phyloP scores from a whole-genome alignment of 2,888 invertebrate genomes.

The Hesperia comma region DNA sequence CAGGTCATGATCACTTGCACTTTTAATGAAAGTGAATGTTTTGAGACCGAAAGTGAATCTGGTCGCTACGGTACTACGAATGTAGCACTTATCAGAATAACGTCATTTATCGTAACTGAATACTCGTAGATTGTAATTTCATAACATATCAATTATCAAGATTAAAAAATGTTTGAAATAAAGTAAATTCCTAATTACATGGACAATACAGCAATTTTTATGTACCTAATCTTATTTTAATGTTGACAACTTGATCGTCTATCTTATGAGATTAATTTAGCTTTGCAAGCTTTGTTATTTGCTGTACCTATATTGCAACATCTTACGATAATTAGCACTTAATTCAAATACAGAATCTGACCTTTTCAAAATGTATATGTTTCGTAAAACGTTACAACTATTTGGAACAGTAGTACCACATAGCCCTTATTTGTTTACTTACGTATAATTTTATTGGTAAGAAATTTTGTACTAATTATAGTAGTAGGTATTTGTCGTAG shows the following conservation, averaged over 20 bases:
- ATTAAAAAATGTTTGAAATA: too few relatives aligned
- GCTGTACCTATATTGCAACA: constrained; percentile 4
- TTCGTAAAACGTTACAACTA: constrained; percentile 20
- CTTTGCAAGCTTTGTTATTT: constrained; percentile 10
- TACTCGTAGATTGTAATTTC: too few relatives aligned
- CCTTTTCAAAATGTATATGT: constrained; percentile 31
- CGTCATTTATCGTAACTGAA: too few relatives aligned
- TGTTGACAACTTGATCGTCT: background rate
- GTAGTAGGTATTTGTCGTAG: too few relatives aligned
- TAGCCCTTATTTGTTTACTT: background rate
- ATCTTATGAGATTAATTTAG: background rate
- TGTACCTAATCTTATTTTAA: background rate
- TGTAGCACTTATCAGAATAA: background rate
- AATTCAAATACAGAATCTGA: constrained; percentile 25
- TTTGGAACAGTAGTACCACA: constrained; percentile 11
- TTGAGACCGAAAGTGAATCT: constrained; percentile 48
- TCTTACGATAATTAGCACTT: constrained; percentile 14
- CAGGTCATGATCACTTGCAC: constrained; percentile 65
- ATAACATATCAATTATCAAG: too few relatives aligned
- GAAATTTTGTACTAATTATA: too few relatives aligned
- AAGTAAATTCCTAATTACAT: too few relatives aligned
- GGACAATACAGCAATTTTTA: too few relatives aligned
- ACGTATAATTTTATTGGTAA: background rate
- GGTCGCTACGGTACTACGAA: background rate
- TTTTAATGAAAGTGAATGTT: constrained; percentile 61